Evolutionary conservation across 1,140 invertebrate genomes (phyloP), one percentile per base, ranked within the genome.

Genomic region (Bactericera cockerelli): DNA sequence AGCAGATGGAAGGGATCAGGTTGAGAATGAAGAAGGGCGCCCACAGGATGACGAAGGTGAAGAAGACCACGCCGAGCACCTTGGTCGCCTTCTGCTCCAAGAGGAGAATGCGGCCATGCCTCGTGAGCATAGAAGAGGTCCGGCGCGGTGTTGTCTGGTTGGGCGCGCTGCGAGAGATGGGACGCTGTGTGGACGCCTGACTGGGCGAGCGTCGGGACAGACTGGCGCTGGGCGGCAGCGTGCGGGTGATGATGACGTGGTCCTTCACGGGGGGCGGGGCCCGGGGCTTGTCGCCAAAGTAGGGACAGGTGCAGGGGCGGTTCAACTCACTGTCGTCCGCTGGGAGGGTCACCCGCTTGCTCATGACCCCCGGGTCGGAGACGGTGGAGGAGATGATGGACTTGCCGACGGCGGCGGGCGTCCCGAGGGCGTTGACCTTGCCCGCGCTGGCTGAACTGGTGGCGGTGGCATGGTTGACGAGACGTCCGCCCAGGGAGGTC

Each of bases 31-130:
- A 95, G 73, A 95, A 95, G 1, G 91, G 91, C 1, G 89, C 84
- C 92, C 92, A 95, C 8, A 93, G 77, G 13, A 93, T 82, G 1
- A 94, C 90, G 70, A 95, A 95, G 0, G 89, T 90, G 68, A 92
- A 90, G 72, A 94, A 95, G 1, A 95, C 89, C 0, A 94, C 85
- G 1, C 90, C 90, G 3, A 94, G 72, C 1, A 93, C 90, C 73
- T 93, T 92, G n/a, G 89, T 93, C 0, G 91, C 91, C 69, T 94
- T 94, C 67, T 93, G 89, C 69, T 95, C 91, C 28, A 89, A 71
- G 0, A 84, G 74, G 53, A 91, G 81, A 59, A 88, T 89, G 22
- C 86, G 72, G 0, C 87, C 86, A 65, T 90, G 86, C 0, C 86
- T 74, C 2, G 61, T 39, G 28, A 59, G 10, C 22, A 33, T 1